Conservation (phyloP, 2,797 vertebrate species). For the Pseudochirops corinnae region DNA sequence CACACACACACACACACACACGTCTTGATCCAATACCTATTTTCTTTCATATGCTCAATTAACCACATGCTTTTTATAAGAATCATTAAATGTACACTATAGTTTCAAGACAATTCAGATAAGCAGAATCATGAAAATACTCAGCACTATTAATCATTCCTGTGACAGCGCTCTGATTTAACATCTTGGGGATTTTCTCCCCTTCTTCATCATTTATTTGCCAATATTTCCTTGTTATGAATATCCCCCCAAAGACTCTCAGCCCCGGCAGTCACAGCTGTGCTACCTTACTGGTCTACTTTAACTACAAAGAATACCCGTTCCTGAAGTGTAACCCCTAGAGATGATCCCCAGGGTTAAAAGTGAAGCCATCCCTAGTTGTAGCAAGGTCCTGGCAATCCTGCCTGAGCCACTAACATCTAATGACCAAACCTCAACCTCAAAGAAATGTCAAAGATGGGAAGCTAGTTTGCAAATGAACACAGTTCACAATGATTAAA, state of each 20-base stretch:
- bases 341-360: slow-evolving; percentile 17
- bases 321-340: slow-evolving; percentile 56
- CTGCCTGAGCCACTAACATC: background rate
- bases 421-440: slow-evolving; percentile 62
- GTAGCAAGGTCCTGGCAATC: slow-evolving; percentile 3
- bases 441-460: slow-evolving; percentile 61
- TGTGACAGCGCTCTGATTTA: slow-evolving; percentile 76
- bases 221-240: slow-evolving; percentile 75
- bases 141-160: slow-evolving; percentile 73
- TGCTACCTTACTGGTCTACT: slow-evolving; percentile 65
- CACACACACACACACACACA: slow-evolving; percentile 19
- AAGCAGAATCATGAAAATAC: slow-evolving; percentile 69
- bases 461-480: slow-evolving; percentile 73
- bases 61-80: slow-evolving; percentile 48
- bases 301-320: slow-evolving; percentile 64
- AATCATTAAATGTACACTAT: slow-evolving; percentile 53
- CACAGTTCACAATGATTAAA: slow-evolving; percentile 67
- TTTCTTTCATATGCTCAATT: slow-evolving; percentile 3
- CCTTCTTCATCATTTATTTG: slow-evolving; percentile 83
- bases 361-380: background rate
- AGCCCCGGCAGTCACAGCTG: slow-evolving; percentile 66
- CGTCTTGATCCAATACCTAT: background rate
- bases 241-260: slow-evolving; percentile 65
- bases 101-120: slow-evolving; percentile 70
- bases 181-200: slow-evolving; percentile 80